phyloP scores from a whole-genome alignment of 2,113 vertebrate genomes.

The Lanius collurio region DNA sequence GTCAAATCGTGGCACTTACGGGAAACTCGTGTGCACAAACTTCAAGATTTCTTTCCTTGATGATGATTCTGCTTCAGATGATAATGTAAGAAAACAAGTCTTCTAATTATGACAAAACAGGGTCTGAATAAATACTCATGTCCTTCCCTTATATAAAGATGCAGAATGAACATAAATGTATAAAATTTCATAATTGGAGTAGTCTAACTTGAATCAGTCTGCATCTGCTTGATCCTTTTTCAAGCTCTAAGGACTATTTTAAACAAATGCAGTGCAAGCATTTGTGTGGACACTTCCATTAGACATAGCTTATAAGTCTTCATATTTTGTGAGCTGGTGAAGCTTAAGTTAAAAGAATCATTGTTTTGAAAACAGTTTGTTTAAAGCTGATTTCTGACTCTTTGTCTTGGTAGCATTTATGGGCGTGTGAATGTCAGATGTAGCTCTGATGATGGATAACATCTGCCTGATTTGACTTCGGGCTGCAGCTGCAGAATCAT shows the following conservation, averaged over 20 bases:
- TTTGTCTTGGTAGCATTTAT: neutral
- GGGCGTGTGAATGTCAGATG: neutral
- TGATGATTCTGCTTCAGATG: conserved; percentile 72
- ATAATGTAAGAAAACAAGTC: conserved; percentile 70
- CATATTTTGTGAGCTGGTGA: neutral
- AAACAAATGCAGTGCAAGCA: neutral
- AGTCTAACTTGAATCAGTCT: neutral
- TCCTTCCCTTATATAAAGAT: neutral
- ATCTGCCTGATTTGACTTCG: neutral
- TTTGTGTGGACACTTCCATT: neutral
- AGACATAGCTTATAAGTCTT: neutral
- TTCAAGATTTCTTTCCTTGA: conserved; percentile 86
- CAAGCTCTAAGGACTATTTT: neutral
- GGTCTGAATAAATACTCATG: neutral
- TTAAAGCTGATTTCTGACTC: neutral
- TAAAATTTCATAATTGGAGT: neutral
- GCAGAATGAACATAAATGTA: neutral
- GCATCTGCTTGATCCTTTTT: neutral
- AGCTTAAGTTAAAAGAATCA: neutral
- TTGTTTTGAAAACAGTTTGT: neutral
- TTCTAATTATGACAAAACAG: neutral
- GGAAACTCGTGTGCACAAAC: conserved; percentile 86
- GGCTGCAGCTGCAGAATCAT: neutral
- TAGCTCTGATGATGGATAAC: neutral
- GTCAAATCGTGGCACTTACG: conserved; percentile 79